These are phyloP conservation scores for Ypsolopha sequella DNA, from an alignment of 2,888 invertebrate species.

Conservation along the genomic window DNA sequence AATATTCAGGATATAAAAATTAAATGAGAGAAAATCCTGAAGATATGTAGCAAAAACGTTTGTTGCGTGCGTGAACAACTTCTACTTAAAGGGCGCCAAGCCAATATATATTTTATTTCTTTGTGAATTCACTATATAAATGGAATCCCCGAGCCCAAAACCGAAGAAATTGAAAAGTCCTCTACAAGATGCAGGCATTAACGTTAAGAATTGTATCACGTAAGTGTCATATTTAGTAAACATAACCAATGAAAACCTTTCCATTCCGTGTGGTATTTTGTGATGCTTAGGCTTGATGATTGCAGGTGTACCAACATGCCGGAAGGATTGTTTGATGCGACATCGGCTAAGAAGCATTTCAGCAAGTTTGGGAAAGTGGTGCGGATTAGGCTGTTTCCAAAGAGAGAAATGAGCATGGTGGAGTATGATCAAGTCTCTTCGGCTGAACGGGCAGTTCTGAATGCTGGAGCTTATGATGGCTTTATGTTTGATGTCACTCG, in stretches of 20 bases:
- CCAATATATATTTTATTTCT: too few species aligned
- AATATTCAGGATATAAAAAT: too few species aligned
- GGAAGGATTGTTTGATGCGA: conserved; percentile 70
- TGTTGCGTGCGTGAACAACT: neutral
- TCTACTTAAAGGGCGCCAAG: neutral
- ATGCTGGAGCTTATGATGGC: conserved; percentile 73
- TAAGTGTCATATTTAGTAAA: conserved; percentile 27
- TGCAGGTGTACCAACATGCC: conserved; percentile 76
- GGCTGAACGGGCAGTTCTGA: conserved; percentile 70
- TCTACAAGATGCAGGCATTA: conserved; percentile 25
- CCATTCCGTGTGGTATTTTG: neutral
- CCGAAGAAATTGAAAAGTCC: conserved; percentile 39
- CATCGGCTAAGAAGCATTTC: conserved; percentile 75
- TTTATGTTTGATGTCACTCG: conserved; percentile 72
- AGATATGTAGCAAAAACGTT: too few species aligned
- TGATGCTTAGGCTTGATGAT: conserved; percentile 7
- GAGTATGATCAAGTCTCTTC: conserved; percentile 75
- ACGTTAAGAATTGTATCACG: conserved; percentile 53
- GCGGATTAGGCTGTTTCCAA: conserved; percentile 74
- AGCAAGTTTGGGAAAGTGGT: conserved; percentile 78
- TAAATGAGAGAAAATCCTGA: too few species aligned
- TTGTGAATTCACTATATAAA: conserved; percentile 8
- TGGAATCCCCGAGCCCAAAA: conserved; percentile 33
- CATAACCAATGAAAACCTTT: neutral
- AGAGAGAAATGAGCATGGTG: conserved; percentile 75